A percentile compares a stretch with the other conserved stretches of the same genome.
These are phyloP conservation scores for Platichthys flesus DNA, from an alignment of 2,113 vertebrate species.

Conservation along the genomic window DNA sequence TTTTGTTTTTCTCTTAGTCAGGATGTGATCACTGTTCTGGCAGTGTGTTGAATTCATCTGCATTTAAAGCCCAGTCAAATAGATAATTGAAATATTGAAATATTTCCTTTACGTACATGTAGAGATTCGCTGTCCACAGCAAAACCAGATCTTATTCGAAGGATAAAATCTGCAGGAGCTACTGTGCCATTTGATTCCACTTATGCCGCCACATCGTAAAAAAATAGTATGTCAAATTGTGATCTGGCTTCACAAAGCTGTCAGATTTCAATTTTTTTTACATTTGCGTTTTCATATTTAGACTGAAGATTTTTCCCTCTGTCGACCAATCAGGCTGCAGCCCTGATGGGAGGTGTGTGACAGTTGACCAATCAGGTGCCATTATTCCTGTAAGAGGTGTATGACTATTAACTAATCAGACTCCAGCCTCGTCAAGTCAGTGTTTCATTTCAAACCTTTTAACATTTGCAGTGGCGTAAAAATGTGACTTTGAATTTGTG, in stretches of 20 bases:
- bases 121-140: not conserved
- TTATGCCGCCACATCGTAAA: too few relatives aligned
- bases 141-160: too few relatives aligned
- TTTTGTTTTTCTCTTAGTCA: not conserved
- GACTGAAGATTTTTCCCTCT: too few relatives aligned
- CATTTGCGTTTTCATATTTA: too few relatives aligned
- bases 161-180: too few relatives aligned
- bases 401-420: constrained; percentile 53
- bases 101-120: not conserved
- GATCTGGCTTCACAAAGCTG: too few relatives aligned
- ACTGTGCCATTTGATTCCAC: too few relatives aligned
- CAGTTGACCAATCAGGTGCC: constrained; percentile 50
- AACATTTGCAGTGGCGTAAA: not conserved
- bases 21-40: not conserved
- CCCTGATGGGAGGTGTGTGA: constrained; percentile 29
- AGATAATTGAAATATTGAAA: not conserved
- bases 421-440: constrained; percentile 1
- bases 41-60: constrained; percentile 1
- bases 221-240: too few relatives aligned
- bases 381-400: constrained; percentile 20
- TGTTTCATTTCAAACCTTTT: not conserved
- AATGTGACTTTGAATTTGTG: constrained; percentile 14
- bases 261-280: too few relatives aligned
- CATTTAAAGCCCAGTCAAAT: not conserved
- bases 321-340: constrained; percentile 34